Base-by-base conservation (phyloP, 1,140 invertebrate genomes). In the Hyles euphorbiae region DNA sequence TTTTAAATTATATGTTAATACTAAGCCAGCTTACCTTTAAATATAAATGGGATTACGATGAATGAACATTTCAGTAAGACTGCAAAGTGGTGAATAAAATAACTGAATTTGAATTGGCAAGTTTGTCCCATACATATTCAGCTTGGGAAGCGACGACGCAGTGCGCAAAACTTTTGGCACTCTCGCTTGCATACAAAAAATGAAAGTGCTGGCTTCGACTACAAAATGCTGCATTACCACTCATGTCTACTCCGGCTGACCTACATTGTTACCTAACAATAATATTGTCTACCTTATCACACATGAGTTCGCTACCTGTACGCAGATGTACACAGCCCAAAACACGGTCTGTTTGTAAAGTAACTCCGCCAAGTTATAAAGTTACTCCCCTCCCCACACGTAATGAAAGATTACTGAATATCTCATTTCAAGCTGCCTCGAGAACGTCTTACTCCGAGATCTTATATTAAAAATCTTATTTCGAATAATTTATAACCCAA, bases 131-230 rank as follows among this genome's bases (percentile, higher is more conserved):
- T 88, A 88, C 78, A 86, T 87, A 87, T 87, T 85, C 82, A 86
- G 79, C 65, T 68, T 62, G 71, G 69, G 70, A 66, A 73, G 53
- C 54, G 60, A 73, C 72, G 79, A 86, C 85, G 85, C 85, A 88
- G 73, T 88, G 85, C 85, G 85, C 81, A 81, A 88, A 86, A 88
- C 67, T 86, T 86, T 86, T 88, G 85, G 83, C 85, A 86, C 81
- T 83, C 82, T 82, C 79, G 75, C 81, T 86, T 86, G 83, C 80
- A 85, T 85, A 81, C 74, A 84, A 87, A 87, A 86, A 86, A 82
- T 77, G 83, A 86, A 83, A 86, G 83, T 87, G 78, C 65, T 53
- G 53, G 49, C 48, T 43, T 60, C 53, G 34, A 65, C 56, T 45
- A 62, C 68, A 59, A 65, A 78, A 78, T 78, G 67, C 67, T 74